These are phyloP conservation scores for Elaphurus davidianus DNA, from an alignment of 2,113 vertebrate species.

Conservation along the genomic window DNA sequence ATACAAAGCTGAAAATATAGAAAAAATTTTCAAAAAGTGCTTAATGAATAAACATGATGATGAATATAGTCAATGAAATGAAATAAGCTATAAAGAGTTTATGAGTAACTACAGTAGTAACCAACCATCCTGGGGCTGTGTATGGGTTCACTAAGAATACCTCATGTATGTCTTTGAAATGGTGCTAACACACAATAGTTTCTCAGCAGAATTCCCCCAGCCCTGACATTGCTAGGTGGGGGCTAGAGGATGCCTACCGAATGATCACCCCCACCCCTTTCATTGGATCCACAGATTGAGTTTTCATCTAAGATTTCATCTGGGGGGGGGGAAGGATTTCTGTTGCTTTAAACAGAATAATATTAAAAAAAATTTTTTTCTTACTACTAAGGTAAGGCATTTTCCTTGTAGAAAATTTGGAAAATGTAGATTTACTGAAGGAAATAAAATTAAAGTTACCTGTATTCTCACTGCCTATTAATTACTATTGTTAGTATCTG, in stretches of 20 bases:
- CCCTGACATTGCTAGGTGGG: not conserved
- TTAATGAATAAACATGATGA: not conserved
- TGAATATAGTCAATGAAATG: not conserved
- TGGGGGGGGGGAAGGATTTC: not conserved
- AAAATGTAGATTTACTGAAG: not conserved
- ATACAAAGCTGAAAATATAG: not conserved
- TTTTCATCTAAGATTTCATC: not conserved
- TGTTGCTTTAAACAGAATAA: conserved; percentile 9
- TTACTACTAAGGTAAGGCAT: not conserved
- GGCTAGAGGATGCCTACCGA: not conserved
- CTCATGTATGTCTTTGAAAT: accelerated
- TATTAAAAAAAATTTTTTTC: not conserved
- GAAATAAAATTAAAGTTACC: conserved; percentile 3
- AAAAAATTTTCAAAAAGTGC: not conserved
- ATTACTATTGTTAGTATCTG: not conserved
- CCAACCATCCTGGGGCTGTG: not conserved
- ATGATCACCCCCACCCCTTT: not conserved
- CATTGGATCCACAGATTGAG: not conserved
- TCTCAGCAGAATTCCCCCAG: not conserved
- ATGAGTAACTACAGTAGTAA: not conserved
- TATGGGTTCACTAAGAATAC: accelerated
- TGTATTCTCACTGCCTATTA: not conserved
- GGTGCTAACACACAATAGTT: accelerated
- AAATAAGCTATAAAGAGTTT: not conserved
- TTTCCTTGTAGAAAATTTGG: not conserved